A percentile compares a stretch with the other conserved stretches of the same genome.
phyloP scores from a whole-genome alignment of 2,113 vertebrate species.

The Morone saxatilis region DNA sequence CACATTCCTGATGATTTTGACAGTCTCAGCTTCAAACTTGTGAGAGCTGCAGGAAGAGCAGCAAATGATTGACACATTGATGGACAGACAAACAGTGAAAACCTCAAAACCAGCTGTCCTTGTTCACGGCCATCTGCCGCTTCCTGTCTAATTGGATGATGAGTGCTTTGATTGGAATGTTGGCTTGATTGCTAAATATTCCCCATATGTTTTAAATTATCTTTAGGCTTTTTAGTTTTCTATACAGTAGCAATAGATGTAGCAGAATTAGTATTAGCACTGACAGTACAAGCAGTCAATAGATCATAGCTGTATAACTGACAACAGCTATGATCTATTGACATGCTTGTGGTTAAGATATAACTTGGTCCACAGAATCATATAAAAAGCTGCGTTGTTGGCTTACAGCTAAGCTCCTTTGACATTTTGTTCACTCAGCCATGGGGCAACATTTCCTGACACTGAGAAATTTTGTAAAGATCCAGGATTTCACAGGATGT shows the following conservation, averaged over 20 bases:
- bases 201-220: conserved; percentile 58
- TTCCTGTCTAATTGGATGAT: conserved; percentile 67
- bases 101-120: conserved; percentile 73
- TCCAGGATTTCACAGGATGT: conserved; percentile 50
- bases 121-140: conserved; percentile 68
- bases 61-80: conserved; percentile 72
- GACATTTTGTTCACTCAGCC: conserved; percentile 79
- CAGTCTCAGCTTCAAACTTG: conserved; percentile 49
- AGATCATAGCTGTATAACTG: conserved; percentile 28
- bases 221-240: not conserved
- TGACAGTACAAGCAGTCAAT: conserved; percentile 33
- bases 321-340: conserved; percentile 63
- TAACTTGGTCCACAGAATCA: conserved; percentile 65
- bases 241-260: conserved; percentile 12
- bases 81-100: conserved; percentile 64
- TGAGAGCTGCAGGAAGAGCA: conserved; percentile 46
- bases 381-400: conserved; percentile 60
- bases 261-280: conserved; percentile 16
- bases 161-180: conserved; percentile 38
- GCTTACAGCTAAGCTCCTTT: conserved; percentile 76
- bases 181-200: conserved; percentile 53
- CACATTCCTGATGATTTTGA: conserved; percentile 65
- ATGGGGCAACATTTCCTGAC: conserved; percentile 66
- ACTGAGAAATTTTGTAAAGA: conserved; percentile 55
- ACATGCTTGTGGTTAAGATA: conserved; percentile 54